These are phyloP conservation scores for Isichthys henryi DNA, from an alignment of 2,113 vertebrate genomes.

Conservation along the genomic window DNA sequence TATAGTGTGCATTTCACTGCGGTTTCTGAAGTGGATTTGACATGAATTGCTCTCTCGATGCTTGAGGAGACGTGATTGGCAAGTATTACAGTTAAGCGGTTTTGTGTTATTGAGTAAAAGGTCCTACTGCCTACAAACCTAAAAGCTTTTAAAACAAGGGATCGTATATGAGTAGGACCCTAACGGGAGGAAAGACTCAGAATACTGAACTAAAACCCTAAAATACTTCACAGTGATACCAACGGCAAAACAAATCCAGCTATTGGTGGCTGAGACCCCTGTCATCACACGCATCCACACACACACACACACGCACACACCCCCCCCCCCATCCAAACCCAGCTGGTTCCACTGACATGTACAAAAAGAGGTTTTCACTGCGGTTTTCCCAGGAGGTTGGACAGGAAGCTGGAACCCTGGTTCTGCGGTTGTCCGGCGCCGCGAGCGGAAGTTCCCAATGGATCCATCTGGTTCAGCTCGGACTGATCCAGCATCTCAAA, in stretches of 20 bases:
- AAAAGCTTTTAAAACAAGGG: constrained; percentile 3
- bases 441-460: constrained; percentile 44
- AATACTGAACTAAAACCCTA: constrained; percentile 26
- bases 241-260: constrained; percentile 47
- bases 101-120: constrained; percentile 27
- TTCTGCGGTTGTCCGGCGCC: constrained; percentile 31
- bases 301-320: neutral
- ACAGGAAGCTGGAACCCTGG: constrained; percentile 62
- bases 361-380: constrained; percentile 40
- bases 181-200: constrained; percentile 19
- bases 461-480: constrained; percentile 90
- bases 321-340: neutral
- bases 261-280: constrained; percentile 33
- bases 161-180: neutral
- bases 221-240: constrained; percentile 63
- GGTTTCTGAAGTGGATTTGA: neutral
- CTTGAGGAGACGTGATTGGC: neutral
- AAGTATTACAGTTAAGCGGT: constrained; percentile 43
- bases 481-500: constrained; percentile 98
- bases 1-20: neutral
- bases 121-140: constrained; percentile 62
- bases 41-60: neutral
- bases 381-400: constrained; percentile 63
- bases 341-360: neutral
- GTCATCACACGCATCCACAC: neutral